A percentile compares a stretch with the other conserved stretches of the same genome.
These are phyloP conservation scores for Forbesichthys papilliferus DNA, from an alignment of 2,113 vertebrate species.

Conservation along the genomic window DNA sequence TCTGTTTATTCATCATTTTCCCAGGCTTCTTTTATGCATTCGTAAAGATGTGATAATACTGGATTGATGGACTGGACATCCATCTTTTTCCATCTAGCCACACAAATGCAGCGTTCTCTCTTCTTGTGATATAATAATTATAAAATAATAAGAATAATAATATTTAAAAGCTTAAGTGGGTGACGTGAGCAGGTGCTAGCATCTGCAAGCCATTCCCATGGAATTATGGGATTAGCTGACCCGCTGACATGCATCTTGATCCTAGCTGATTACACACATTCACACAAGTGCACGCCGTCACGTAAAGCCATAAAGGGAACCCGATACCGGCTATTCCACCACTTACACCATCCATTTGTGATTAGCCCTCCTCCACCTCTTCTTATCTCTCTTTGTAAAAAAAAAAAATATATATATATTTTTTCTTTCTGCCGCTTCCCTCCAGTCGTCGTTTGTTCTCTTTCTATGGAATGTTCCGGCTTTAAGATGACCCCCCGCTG, in stretches of 20 bases:
- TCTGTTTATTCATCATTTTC: too few species aligned
- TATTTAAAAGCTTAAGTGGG: constrained; percentile 30
- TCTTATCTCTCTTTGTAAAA: neutral
- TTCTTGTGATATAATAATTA: neutral
- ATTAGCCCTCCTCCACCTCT: constrained; percentile 17
- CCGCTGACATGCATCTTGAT: constrained; percentile 64
- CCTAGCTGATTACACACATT: constrained; percentile 48
- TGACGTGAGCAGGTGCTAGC: constrained; percentile 44
- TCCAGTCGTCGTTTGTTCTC: constrained; percentile 15
- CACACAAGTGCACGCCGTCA: constrained; percentile 7
- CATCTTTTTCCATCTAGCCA: neutral
- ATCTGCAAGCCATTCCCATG: constrained; percentile 55
- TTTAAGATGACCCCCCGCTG: constrained; percentile 39
- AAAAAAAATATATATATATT: neutral
- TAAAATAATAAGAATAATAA: neutral
- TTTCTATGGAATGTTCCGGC: constrained; percentile 56
- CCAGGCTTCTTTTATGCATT: neutral
- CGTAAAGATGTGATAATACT: constrained; percentile 1
- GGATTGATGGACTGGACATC: neutral
- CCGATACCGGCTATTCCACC: constrained; percentile 51
- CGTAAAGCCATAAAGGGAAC: constrained; percentile 27
- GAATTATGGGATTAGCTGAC: constrained; percentile 68
- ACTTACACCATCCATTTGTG: constrained; percentile 41
- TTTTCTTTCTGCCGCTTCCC: neutral
- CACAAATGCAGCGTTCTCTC: neutral